Conservation (phyloP, 2,113 vertebrate genomes). For the Ibidorhyncha struthersii region DNA sequence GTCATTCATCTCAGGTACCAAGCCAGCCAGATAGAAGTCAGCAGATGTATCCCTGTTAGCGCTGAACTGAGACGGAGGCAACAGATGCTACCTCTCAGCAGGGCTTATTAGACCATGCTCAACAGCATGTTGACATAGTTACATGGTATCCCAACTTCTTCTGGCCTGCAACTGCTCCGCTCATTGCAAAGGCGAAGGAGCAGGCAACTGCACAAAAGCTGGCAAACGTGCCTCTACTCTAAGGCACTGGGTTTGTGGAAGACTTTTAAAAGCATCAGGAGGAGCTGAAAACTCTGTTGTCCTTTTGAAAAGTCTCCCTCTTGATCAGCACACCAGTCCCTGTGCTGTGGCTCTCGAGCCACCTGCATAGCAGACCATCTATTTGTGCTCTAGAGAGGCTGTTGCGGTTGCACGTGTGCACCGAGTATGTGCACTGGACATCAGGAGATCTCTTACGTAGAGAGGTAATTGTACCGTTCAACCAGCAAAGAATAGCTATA, state of each 20-base stretch:
- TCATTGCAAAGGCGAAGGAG: background rate
- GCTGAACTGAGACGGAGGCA: background rate
- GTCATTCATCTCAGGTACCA: background rate
- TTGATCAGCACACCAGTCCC: background rate
- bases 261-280: background rate
- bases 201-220: background rate
- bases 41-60: background rate
- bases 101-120: background rate
- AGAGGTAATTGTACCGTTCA: background rate
- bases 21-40: conserved; percentile 5
- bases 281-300: background rate
- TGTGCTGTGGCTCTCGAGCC: background rate
- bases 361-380: background rate
- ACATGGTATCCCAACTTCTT: background rate
- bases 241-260: background rate
- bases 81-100: conserved; percentile 39
- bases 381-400: background rate
- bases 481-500: background rate
- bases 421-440: rapidly evolving
- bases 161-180: background rate
- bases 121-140: background rate
- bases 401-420: rapidly evolving
- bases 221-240: background rate
- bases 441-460: background rate
- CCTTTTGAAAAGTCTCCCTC: background rate